Evolutionary conservation across 1,140 invertebrate species (phyloP).

Genomic region (Grapholita molesta): DNA sequence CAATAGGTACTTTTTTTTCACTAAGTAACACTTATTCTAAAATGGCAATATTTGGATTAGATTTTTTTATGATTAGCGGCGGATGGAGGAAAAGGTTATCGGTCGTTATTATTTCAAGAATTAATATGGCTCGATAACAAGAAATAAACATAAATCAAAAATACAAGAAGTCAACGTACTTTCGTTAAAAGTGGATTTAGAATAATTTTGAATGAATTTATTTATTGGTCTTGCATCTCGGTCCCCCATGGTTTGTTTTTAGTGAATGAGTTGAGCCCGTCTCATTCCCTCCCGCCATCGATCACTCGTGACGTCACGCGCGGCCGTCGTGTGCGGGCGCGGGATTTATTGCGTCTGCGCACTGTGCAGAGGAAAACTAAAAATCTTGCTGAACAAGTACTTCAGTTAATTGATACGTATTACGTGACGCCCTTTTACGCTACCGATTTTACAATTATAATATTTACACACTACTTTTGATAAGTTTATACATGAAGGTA

Average conservation of each 20-base stretch:
- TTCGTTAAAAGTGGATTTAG: conserved; percentile 68
- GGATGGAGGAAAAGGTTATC: too few relatives aligned
- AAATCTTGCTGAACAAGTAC: conserved; percentile 17
- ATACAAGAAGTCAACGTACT: conserved; percentile 74
- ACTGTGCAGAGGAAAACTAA: conserved; percentile 58
- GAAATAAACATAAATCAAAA: conserved; percentile 55
- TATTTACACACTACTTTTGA: too few relatives aligned
- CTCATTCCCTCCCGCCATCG: conserved; percentile 63
- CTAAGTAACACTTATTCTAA: too few relatives aligned
- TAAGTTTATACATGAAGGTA: too few relatives aligned
- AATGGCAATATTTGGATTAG: too few relatives aligned
- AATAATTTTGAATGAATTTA: conserved; percentile 73
- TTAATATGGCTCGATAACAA: conserved; percentile 47
- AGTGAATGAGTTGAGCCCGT: conserved; percentile 39
- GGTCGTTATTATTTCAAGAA: conserved; percentile 40
- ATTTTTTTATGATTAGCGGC: too few relatives aligned
- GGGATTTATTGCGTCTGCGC: conserved; percentile 75
- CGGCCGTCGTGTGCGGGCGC: conserved; percentile 74
- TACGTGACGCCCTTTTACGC: not conserved
- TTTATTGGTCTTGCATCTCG: conserved; percentile 57
- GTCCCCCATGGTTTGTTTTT: conserved; percentile 32
- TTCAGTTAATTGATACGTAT: not conserved
- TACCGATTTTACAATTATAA: not conserved
- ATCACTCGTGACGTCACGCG: conserved; percentile 77
- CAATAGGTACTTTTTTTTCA: too few relatives aligned